These are phyloP conservation scores for Venturia canescens DNA, from an alignment of 1,140 invertebrate species.

Conservation along the genomic window DNA sequence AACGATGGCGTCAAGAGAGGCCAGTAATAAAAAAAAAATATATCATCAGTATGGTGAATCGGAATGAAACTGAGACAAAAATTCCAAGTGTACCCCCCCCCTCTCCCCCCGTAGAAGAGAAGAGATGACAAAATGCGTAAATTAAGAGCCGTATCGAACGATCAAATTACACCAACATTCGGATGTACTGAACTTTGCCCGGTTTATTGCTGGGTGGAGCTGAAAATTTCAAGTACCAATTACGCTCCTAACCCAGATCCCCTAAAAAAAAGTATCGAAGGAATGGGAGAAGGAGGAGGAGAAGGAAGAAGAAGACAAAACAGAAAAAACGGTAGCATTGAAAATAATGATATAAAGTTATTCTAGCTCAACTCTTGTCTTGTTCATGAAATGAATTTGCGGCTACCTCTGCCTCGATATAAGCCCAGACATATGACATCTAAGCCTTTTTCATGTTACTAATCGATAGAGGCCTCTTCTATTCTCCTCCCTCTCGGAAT, in stretches of 20 bases:
- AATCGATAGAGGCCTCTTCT: conserved; percentile 18
- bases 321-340: neutral
- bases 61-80: no score
- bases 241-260: neutral
- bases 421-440: conserved; percentile 18
- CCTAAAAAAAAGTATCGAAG: neutral
- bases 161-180: no score
- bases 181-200: neutral
- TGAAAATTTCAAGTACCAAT: neutral
- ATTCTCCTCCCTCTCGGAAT: neutral
- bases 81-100: no score
- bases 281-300: neutral
- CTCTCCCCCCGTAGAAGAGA: no score
- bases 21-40: neutral
- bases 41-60: no score
- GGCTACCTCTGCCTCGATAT: conserved; percentile 31
- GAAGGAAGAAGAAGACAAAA: neutral
- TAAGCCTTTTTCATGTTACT: neutral
- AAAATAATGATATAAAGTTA: conserved; percentile 29
- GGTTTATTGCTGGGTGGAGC: neutral
- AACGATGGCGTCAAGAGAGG: neutral
- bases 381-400: conserved; percentile 1
- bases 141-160: no score
- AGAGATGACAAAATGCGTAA: no score
- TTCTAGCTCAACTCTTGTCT: neutral